These are phyloP conservation scores for Zoroaster sp. DNA, from an alignment of 53 echinoderm and acorn worm species.

Conservation along the genomic window DNA sequence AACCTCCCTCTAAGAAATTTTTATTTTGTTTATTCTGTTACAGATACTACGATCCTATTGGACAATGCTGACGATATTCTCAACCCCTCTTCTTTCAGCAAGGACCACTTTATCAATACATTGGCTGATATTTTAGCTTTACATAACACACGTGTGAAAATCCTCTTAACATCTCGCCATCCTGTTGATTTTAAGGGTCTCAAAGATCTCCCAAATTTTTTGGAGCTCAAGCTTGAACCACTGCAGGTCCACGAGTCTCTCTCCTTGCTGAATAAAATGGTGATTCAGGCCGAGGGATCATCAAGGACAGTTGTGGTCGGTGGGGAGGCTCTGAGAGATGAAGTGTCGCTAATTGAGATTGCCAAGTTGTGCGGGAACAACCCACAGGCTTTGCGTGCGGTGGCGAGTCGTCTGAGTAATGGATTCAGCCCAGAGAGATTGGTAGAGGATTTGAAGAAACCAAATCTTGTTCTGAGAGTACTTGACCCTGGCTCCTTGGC, in stretches of 20 bases:
- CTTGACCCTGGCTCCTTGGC: conserved; percentile 57
- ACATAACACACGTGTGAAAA: conserved; percentile 64
- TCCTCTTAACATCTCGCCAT: conserved; percentile 84
- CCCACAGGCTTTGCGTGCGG: conserved; percentile 79
- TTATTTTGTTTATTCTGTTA: conserved; percentile 4
- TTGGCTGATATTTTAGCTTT: conserved; percentile 61
- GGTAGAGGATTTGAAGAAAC: conserved; percentile 60
- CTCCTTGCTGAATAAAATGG: conserved; percentile 68
- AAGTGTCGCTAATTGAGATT: conserved; percentile 58
- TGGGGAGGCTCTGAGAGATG: conserved; percentile 18
- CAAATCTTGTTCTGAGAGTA: conserved; percentile 30
- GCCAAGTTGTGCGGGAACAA: conserved; percentile 80
- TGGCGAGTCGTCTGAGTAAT: conserved; percentile 78
- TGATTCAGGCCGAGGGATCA: neutral
- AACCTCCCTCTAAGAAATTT: too few relatives aligned
- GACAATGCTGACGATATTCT: conserved; percentile 94
- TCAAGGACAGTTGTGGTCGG: conserved; percentile 9
- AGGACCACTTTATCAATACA: conserved; percentile 85
- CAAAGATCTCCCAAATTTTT: conserved; percentile 45
- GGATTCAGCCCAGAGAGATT: conserved; percentile 65
- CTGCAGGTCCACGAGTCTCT: conserved; percentile 76
- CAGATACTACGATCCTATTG: conserved; percentile 75
- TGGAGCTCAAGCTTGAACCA: conserved; percentile 68
- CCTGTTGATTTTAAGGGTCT: conserved; percentile 42
- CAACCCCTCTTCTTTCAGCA: conserved; percentile 57